Evolutionary conservation across 2,888 invertebrate genomes (phyloP), one percentile per base, ranked within the genome.

Genomic region (Aporophyla lueneburgensis): DNA sequence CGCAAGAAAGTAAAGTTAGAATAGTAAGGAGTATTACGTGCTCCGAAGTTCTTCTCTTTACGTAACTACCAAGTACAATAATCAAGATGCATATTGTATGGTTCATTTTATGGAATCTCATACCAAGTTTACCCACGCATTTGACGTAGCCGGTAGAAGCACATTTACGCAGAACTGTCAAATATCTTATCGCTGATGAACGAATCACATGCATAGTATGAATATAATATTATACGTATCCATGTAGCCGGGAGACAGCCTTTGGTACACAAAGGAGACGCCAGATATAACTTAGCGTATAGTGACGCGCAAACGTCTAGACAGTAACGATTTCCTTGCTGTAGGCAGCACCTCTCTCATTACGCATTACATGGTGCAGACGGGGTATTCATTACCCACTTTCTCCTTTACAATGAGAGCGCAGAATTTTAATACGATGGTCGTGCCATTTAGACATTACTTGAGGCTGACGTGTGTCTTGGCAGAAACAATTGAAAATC

Each of bases 311-410:
- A n/a, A 12, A 67, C 12, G 56, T 56, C 67, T 54, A 54, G 16
- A 67, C 33, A 1, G 16, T 33, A n/a, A 6, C 19, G 19, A n/a
- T 56, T 67, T 67, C 40, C 56, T 40, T 33, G 14, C 5, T 27
- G 9, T 51, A 66, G 51, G 21, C n/a, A 67, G 16, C 12, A 72
- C 16, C 27, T 72, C 33, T 51, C 70, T 70, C 40, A 46, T 73
- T 71, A 33, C 49, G 33, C 12, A n/a, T 33, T 72, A 46, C 74
- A 14, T 56, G 14, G 74, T 43, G 21, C 6, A 12, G 16, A 21
- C 53, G 21, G 0, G 6, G n/a, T 56, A 40, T 71, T 2, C 12
- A 71, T 73, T 19, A 33, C n/a, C 74, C 46, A 74, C 74, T 72
- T 72, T 73, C 74, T 56, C 19, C 33, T 72, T 40, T 5, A 46